Conservation (phyloP, 2,797 vertebrate species). For the Tragopan temminckii region DNA sequence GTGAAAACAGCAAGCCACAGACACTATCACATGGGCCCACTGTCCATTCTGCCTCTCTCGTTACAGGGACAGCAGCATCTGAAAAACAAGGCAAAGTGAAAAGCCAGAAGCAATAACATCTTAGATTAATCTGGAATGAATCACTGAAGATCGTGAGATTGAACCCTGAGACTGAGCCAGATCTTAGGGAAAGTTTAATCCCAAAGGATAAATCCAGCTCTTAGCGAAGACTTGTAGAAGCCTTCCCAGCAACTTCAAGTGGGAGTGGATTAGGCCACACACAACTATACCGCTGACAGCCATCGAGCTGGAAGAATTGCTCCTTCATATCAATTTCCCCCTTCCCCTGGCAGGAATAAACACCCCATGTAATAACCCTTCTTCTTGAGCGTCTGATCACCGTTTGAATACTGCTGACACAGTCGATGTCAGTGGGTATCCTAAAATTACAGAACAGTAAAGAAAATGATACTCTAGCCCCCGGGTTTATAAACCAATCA, state of each 20-base stretch:
- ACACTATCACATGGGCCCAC: background rate
- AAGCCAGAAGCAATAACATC: background rate
- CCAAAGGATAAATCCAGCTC: background rate
- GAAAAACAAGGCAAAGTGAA: background rate
- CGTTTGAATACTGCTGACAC: background rate
- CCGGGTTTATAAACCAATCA: slow-evolving; percentile 12
- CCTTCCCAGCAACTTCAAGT: background rate
- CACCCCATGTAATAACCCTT: background rate
- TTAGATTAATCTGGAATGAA: background rate
- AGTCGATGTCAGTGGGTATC: background rate
- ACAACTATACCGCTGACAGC: background rate
- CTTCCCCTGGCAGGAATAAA: slow-evolving; percentile 15
- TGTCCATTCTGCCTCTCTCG: background rate
- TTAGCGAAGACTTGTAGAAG: background rate
- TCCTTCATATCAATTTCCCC: background rate
- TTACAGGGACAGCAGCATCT: background rate
- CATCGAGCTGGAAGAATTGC: background rate
- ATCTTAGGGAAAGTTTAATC: background rate
- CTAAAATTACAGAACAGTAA: background rate
- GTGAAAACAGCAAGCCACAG: background rate
- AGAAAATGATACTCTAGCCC: background rate
- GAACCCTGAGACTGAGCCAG: background rate
- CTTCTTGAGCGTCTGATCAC: background rate
- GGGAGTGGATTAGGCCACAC: background rate
- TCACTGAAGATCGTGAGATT: background rate